Conservation (phyloP, 2,113 vertebrate genomes). For the Panthera tigris region DNA sequence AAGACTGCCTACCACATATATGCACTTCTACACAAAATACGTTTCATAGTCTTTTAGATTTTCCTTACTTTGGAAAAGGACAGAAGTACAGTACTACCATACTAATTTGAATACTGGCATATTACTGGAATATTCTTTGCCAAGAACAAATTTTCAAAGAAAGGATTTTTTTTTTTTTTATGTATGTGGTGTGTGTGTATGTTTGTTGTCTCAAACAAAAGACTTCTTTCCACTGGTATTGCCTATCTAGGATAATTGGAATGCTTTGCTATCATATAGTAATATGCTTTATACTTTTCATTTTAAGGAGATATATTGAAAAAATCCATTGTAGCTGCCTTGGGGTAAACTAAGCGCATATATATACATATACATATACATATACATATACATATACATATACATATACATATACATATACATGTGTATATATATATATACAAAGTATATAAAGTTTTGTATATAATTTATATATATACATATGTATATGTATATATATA, state of each 20-base stretch:
- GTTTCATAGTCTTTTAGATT: background rate
- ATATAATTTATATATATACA: too few species aligned
- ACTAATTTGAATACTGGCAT: background rate
- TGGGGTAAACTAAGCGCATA: too few species aligned
- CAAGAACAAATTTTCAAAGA: background rate
- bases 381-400: too few species aligned
- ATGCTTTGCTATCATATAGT: background rate
- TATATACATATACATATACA: too few species aligned
- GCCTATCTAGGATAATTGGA: background rate
- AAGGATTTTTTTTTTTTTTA: background rate
- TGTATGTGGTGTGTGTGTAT: background rate
- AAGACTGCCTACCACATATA: background rate
- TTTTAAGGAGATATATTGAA: background rate
- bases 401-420: too few species aligned
- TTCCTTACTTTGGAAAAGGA: background rate
- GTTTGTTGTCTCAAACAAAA: background rate
- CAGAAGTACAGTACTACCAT: background rate
- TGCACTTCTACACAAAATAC: background rate
- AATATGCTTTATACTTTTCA: background rate
- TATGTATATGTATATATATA: background rate
- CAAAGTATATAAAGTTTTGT: too few species aligned
- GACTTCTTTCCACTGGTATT: background rate
- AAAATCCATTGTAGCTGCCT: background rate
- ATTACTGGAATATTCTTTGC: background rate
- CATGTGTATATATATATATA: background rate